A percentile compares a stretch with the other conserved stretches of the same genome.
Conservation (phyloP, 2,888 invertebrate genomes). For the Globia sparganii region DNA sequence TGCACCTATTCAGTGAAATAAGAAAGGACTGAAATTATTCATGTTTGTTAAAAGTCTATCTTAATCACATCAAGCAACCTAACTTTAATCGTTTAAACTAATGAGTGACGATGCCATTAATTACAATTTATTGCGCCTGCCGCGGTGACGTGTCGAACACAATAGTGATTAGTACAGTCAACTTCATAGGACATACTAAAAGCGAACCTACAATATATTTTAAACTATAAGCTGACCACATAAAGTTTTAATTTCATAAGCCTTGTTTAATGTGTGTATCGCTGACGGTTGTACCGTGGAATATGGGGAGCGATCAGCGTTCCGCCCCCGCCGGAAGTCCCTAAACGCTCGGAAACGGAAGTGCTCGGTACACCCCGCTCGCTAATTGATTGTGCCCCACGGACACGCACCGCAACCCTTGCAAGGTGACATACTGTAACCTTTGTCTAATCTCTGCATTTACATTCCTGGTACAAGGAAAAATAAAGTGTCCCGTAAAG, state of each 20-base stretch:
- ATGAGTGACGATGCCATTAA: constrained; percentile 49
- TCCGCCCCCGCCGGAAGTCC: constrained; percentile 85
- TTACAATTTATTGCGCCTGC: constrained; percentile 59
- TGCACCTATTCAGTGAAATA: neutral
- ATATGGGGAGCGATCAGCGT: constrained; percentile 61
- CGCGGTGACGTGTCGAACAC: constrained; percentile 75
- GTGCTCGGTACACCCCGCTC: constrained; percentile 83
- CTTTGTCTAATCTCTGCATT: constrained; percentile 65
- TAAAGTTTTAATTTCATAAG: constrained; percentile 45
- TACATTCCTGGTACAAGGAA: constrained; percentile 54
- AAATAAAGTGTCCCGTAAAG: constrained; percentile 23
- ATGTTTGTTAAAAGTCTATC: constrained; percentile 30
- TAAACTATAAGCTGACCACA: constrained; percentile 30
- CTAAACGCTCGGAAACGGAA: constrained; percentile 89
- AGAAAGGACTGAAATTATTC: constrained; percentile 6
- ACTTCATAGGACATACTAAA: constrained; percentile 26
- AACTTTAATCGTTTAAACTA: constrained; percentile 48
- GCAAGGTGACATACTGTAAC: constrained; percentile 73
- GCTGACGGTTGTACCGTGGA: constrained; percentile 55
- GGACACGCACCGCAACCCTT: constrained; percentile 79
- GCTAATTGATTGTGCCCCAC: constrained; percentile 87
- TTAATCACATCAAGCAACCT: constrained; percentile 35
- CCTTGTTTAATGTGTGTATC: constrained; percentile 18
- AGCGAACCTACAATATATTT: constrained; percentile 15
- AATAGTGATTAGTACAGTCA: constrained; percentile 67